A percentile compares a stretch with the other conserved stretches of the same genome.
Conservation (phyloP, 2,888 invertebrate species). For the Zygaena filipendulae region DNA sequence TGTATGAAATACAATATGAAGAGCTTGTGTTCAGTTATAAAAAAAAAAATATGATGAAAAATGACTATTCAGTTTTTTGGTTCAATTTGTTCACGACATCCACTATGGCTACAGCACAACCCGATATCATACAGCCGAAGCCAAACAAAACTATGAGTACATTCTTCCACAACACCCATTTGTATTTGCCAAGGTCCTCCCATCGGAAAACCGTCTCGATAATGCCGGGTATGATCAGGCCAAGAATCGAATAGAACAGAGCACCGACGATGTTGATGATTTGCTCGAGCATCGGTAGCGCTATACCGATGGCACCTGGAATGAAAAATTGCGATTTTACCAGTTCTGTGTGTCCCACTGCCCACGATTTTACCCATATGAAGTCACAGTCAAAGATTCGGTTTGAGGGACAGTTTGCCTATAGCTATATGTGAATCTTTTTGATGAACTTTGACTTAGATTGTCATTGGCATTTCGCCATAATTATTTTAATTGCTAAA, state of each 20-base stretch:
- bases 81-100: conserved; percentile 48
- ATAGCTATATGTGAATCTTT: too few species aligned
- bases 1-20: too few species aligned
- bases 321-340: conserved; percentile 9
- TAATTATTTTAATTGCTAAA: too few species aligned
- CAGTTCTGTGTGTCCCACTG: neutral
- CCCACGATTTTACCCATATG: neutral
- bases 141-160: conserved; percentile 69
- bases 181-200: conserved; percentile 73
- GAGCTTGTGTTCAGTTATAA: too few species aligned
- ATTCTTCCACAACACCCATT: conserved; percentile 79
- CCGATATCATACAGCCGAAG: conserved; percentile 72
- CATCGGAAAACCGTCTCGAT: conserved; percentile 77
- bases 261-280: conserved; percentile 60
- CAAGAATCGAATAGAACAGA: conserved; percentile 75
- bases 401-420: neutral
- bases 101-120: conserved; percentile 49
- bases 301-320: conserved; percentile 75
- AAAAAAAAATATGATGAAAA: too few species aligned
- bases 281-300: conserved; percentile 63
- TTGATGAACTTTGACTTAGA: too few species aligned
- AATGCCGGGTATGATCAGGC: conserved; percentile 80
- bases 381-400: neutral
- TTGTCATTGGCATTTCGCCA: too few species aligned
- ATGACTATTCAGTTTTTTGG: conserved; percentile 44